These are phyloP conservation scores for Neelides sp. DNA, from an alignment of 1,140 invertebrate species.

Conservation along the genomic window DNA sequence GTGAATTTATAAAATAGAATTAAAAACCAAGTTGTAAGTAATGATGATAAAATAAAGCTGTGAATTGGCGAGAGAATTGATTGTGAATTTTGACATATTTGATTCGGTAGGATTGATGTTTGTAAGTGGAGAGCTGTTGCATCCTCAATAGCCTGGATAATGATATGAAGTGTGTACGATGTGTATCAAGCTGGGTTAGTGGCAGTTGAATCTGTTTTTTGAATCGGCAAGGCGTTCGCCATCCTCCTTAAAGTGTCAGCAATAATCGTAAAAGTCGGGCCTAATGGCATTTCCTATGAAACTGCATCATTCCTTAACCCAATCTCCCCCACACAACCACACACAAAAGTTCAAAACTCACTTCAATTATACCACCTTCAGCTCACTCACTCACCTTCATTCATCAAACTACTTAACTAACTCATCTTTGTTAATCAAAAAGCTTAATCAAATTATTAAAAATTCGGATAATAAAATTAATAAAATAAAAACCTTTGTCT, in stretches of 20 bases:
- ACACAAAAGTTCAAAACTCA: not conserved
- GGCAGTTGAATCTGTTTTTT: constrained; percentile 31
- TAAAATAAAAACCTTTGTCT: too few species aligned
- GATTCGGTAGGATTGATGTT: too few species aligned
- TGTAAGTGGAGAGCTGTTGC: not conserved
- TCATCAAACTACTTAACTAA: too few species aligned
- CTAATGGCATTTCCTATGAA: constrained; percentile 31
- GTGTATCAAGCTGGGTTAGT: constrained; percentile 31
- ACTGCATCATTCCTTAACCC: constrained; percentile 27
- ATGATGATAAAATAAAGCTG: too few species aligned
- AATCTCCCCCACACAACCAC: constrained; percentile 11
- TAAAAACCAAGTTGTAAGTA: too few species aligned
- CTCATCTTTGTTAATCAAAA: too few species aligned
- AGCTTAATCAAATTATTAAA: too few species aligned
- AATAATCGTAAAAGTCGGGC: constrained; percentile 31
- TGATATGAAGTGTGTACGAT: constrained; percentile 31
- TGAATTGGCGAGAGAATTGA: too few species aligned
- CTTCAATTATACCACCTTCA: not conserved
- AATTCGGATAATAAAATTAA: too few species aligned
- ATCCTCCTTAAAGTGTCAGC: constrained; percentile 32
- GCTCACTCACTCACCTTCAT: not conserved
- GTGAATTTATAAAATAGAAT: too few species aligned
- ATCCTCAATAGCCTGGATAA: constrained; percentile 29
- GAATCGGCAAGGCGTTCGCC: constrained; percentile 30
- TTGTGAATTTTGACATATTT: too few species aligned